These are phyloP conservation scores for Hemicentrotus pulcherrimus DNA, from an alignment of 35 echinoderm and acorn worm genomes.

Conservation along the genomic window DNA sequence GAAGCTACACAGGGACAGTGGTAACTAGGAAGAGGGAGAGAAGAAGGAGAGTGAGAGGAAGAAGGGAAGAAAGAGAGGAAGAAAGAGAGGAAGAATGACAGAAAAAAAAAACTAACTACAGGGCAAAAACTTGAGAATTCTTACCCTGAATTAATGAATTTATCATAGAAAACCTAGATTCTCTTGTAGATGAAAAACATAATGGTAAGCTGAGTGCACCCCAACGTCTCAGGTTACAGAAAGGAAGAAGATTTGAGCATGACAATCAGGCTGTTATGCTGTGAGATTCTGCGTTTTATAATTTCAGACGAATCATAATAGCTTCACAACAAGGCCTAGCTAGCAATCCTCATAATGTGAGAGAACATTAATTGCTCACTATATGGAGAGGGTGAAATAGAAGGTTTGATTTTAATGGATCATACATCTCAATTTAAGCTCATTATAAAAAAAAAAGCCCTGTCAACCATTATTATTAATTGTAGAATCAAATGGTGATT, in stretches of 20 bases:
- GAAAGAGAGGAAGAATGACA: not conserved
- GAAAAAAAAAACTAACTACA: not conserved
- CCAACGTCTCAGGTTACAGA: not conserved
- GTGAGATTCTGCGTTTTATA: not conserved
- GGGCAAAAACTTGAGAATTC: not conserved
- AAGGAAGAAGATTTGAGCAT: not conserved
- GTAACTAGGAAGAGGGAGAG: too few species aligned
- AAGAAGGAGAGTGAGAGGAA: not conserved
- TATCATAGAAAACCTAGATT: not conserved
- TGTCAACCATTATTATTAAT: too few species aligned
- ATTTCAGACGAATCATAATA: constrained; percentile 28
- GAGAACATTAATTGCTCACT: not conserved
- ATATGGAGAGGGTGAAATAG: not conserved
- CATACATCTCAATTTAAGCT: too few species aligned
- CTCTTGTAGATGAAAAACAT: not conserved
- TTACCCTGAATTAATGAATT: not conserved
- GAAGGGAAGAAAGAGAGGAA: not conserved
- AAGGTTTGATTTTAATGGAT: too few species aligned
- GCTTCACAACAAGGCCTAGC: not conserved
- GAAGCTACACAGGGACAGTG: too few species aligned
- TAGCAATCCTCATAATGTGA: not conserved
- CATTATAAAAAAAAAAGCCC: too few species aligned
- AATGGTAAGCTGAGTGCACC: not conserved
- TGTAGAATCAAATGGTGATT: too few species aligned
- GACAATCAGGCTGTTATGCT: not conserved